Conservation (phyloP, 2,888 invertebrate genomes). For the Entomobrya proxima region DNA sequence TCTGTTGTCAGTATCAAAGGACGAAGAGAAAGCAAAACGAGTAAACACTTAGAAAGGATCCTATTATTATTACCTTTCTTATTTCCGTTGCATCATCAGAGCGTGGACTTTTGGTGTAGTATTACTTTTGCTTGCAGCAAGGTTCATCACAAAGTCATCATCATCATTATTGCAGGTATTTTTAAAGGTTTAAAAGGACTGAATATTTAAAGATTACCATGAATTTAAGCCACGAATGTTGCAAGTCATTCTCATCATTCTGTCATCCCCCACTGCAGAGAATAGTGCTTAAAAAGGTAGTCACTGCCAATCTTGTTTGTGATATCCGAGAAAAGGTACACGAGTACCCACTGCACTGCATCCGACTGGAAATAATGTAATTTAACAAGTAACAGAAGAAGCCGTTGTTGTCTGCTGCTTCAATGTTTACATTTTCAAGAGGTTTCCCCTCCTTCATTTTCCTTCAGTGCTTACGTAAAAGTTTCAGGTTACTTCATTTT, state of each 20-base stretch:
- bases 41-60: not conserved
- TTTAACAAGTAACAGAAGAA: conserved; percentile 4
- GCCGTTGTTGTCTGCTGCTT: too few relatives aligned
- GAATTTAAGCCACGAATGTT: not conserved
- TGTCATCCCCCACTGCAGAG: not conserved
- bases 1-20: not conserved
- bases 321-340: not conserved
- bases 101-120: not conserved
- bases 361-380: not conserved
- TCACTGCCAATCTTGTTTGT: not conserved
- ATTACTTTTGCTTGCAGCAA: conserved; percentile 7
- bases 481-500: not conserved
- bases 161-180: conserved; percentile 17
- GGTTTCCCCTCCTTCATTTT: not conserved
- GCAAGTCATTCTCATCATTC: conserved; percentile 12
- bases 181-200: not conserved
- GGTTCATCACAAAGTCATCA: conserved; percentile 17
- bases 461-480: not conserved
- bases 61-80: not conserved
- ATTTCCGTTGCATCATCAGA: not conserved
- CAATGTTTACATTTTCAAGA: conserved; percentile 3
- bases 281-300: not conserved
- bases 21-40: not conserved
- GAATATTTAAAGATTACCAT: not conserved
- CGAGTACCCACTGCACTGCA: not conserved